Conservation (phyloP, 23 tunicate genomes). For the Styela clava region DNA sequence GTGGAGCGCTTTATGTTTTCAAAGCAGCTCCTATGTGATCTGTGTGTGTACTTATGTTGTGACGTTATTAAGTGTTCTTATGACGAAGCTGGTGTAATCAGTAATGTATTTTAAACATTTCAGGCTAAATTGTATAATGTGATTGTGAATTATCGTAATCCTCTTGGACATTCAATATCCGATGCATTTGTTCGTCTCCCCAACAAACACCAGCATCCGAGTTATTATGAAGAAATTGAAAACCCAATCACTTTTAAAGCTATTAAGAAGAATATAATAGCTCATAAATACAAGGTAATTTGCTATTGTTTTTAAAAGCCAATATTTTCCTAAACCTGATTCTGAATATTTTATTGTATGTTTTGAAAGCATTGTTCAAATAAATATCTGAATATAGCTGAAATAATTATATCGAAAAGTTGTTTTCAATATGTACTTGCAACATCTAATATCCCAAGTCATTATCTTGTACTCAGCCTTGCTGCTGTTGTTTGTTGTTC, state of each 20-base stretch:
- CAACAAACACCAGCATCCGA: slow-evolving; percentile 73
- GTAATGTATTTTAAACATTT: no score
- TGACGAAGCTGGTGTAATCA: no score
- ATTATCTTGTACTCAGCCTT: no score
- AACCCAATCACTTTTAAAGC: slow-evolving; percentile 86
- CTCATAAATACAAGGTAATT: slow-evolving; percentile 77
- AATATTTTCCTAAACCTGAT: background rate
- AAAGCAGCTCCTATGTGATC: no score
- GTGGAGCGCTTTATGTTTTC: no score
- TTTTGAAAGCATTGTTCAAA: background rate
- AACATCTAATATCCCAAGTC: no score
- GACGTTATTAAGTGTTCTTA: no score
- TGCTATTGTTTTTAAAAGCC: no score
- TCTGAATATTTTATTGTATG: background rate
- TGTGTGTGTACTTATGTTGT: no score
- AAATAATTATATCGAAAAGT: background rate
- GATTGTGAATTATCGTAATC: slow-evolving; percentile 68
- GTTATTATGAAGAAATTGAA: slow-evolving; percentile 86
- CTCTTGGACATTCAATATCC: slow-evolving; percentile 70
- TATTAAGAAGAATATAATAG: slow-evolving; percentile 51
- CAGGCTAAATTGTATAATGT: slow-evolving; percentile 87
- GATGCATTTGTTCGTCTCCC: slow-evolving; percentile 91
- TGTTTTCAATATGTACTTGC: no score
- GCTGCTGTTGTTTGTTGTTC: no score
- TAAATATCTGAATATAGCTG: background rate